A percentile compares a stretch with the other conserved stretches of the same genome.
phyloP scores from a whole-genome alignment of 2,113 vertebrate genomes.

The Lepus americanus region DNA sequence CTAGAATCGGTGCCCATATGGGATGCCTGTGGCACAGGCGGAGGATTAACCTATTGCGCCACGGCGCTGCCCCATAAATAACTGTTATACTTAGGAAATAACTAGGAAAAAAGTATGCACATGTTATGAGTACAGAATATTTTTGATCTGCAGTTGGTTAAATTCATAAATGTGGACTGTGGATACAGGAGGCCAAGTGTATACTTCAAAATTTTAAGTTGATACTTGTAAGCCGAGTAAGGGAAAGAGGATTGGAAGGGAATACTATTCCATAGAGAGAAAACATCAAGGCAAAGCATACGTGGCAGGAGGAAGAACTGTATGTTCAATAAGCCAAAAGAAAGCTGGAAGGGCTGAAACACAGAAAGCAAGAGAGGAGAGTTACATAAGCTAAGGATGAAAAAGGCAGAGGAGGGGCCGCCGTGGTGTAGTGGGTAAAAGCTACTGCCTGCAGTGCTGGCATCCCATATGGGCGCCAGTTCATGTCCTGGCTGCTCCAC shows the following conservation, averaged over 20 bases:
- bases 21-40: too few relatives aligned
- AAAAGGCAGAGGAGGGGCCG: not conserved
- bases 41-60: too few relatives aligned
- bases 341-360: constrained; percentile 19
- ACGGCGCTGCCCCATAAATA: too few relatives aligned
- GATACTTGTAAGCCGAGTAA: constrained; percentile 7
- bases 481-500: too few relatives aligned
- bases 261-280: constrained; percentile 7
- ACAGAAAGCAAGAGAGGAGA: not conserved
- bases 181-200: too few relatives aligned
- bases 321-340: constrained; percentile 30
- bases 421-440: not conserved
- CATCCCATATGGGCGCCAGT: too few relatives aligned
- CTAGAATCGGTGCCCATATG: too few relatives aligned
- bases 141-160: not conserved
- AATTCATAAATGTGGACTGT: too few relatives aligned
- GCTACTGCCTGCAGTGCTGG: too few relatives aligned
- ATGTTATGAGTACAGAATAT: constrained; percentile 48
- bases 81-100: too few relatives aligned
- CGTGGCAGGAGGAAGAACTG: constrained; percentile 10
- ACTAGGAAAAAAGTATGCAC: too few relatives aligned
- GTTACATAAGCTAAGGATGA: not conserved
- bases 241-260: not conserved
- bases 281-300: constrained; percentile 31
- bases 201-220: constrained; percentile 25